phyloP scores from a whole-genome alignment of 1,140 invertebrate genomes.

The Dendroctonus valens region DNA sequence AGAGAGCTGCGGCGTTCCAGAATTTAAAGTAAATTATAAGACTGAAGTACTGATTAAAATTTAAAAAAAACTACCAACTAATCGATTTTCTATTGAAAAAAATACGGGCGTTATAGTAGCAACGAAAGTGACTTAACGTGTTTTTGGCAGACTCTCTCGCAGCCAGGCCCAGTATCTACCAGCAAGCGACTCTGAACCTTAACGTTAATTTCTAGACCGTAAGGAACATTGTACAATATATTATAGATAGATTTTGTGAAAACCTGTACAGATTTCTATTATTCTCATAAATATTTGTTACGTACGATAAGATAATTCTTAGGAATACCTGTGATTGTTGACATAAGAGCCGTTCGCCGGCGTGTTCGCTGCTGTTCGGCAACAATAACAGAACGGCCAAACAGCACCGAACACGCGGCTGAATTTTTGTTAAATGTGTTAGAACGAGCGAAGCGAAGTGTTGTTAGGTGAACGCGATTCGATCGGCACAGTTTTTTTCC shows the following conservation, averaged over 20 bases:
- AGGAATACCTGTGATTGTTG: slow-evolving; percentile 30
- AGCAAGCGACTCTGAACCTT: background rate
- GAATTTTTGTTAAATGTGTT: slow-evolving; percentile 7
- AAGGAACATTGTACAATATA: background rate
- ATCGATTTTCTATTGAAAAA: slow-evolving; percentile 1
- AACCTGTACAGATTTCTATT: slow-evolving; percentile 32
- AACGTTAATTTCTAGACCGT: slow-evolving; percentile 5
- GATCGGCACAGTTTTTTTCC: background rate
- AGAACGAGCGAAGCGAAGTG: slow-evolving; percentile 6
- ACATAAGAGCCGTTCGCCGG: background rate
- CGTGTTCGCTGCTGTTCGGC: background rate
- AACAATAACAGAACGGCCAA: background rate
- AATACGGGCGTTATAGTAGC: background rate
- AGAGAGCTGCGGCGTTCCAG: no score
- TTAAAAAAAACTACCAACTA: background rate
- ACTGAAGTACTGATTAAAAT: background rate
- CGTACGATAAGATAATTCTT: slow-evolving; percentile 20
- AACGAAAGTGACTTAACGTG: background rate
- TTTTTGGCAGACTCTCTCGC: background rate
- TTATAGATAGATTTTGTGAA: slow-evolving; percentile 8
- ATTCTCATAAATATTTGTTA: slow-evolving; percentile 32
- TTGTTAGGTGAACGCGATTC: background rate
- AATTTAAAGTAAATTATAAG: no score
- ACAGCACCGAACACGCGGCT: background rate
- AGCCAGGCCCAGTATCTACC: background rate